Evolutionary conservation across 2,113 vertebrate species (phyloP), one percentile per base, ranked within the genome.

Genomic region (Gobio gobio): DNA sequence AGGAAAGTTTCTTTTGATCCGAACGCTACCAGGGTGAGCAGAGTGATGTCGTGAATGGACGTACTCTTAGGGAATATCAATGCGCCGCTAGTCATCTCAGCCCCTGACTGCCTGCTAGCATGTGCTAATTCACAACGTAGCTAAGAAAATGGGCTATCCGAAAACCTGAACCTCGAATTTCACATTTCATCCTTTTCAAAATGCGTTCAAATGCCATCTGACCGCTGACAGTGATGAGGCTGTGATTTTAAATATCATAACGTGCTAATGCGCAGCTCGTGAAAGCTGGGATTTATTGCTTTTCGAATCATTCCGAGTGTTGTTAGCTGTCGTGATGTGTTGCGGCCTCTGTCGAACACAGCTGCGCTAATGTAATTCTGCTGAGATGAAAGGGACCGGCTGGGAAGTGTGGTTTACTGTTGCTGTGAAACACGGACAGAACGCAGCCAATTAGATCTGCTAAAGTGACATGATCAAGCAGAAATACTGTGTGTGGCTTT

Each of bases 321-420:
- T 86, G 85, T 84, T 86, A 73, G 85, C 83, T 79, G 86, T 85
- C 84, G 83, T 79, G 16, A 49, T 85, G 89, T 90, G 87, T 89
- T 88, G 82, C 81, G 88, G 89, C 88, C 79, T 90, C 83, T 90
- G 88, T 87, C 77, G 89, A 88, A 89, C 90, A 89, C 90, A 85
- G 79, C 87, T 82, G 85, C 45, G 80, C 87, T 91, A 92, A 90
- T 93, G 90, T 89, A 81, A 91, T 90, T 92, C 91, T 86, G 88
- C 84, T 82, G 80, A 94, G 91, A 94, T 93, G 90, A 94, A 93
- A 93, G 89, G 66, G 89, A 87, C 77, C 79, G 80, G 85, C 45
- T 61, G 90, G 83, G 76, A 89, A 90, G 89, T 87, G 86, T 84
- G 88, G 89, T 91, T 91, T 92, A 92, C 87, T 84, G 87, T 86